Percentiles rank a stretch among this genome's conserved stretches.
These are phyloP conservation scores for Acanthococcus lagerstroemiae DNA, from an alignment of 2,888 invertebrate genomes.

Conservation along the genomic window DNA sequence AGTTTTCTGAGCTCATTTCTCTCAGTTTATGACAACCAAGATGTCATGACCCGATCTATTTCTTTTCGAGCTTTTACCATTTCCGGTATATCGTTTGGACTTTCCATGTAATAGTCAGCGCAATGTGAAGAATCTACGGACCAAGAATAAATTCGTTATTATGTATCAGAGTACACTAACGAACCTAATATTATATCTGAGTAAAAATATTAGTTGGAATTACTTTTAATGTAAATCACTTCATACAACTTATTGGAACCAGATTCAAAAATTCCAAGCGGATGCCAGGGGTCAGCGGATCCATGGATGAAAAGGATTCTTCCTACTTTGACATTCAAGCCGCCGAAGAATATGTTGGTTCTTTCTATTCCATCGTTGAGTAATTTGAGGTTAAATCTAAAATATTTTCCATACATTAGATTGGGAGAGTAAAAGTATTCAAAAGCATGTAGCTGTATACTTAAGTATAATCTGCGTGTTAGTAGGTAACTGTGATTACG, in stretches of 20 bases:
- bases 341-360: conserved; percentile 75
- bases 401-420: not conserved
- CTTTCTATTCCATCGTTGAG: conserved; percentile 48
- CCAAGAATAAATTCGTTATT: not conserved
- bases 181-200: not conserved
- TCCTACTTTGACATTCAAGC: conserved; percentile 54
- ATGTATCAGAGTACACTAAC: not conserved
- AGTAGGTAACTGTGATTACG: not conserved
- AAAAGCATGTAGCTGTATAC: not conserved
- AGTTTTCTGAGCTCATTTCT: too few species aligned
- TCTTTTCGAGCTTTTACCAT: conserved; percentile 57
- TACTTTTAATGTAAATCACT: conserved; percentile 13
- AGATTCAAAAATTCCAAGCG: conserved; percentile 47
- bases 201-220: not conserved
- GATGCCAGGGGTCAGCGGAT: conserved; percentile 81
- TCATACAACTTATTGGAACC: not conserved
- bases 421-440: not conserved
- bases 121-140: conserved; percentile 80
- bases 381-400: conserved; percentile 1
- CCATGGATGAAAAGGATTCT: conserved; percentile 81
- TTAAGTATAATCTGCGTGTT: not conserved
- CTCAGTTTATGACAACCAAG: too few species aligned
- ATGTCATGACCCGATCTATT: conserved; percentile 50
- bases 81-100: conserved; percentile 54
- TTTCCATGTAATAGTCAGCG: conserved; percentile 80